Percentiles rank a stretch among this genome's conserved stretches.
phyloP scores from a whole-genome alignment of 2,888 invertebrate genomes.

The Ryuthela nishihirai region DNA sequence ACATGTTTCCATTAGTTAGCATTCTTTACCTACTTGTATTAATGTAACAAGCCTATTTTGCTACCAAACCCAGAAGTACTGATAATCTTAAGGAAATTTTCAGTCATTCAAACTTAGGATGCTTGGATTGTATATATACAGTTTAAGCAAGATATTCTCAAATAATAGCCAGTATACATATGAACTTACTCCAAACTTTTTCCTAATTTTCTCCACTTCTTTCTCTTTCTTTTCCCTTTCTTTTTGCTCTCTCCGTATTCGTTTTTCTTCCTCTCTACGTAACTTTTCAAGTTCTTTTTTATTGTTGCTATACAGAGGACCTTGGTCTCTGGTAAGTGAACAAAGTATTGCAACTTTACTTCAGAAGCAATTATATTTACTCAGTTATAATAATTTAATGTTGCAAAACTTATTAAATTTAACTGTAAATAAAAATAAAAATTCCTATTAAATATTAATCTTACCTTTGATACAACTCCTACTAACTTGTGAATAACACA shows the following conservation, averaged over 20 bases:
- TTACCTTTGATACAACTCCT: too few species aligned
- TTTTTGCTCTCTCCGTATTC: constrained; percentile 29
- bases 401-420: too few species aligned
- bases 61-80: too few species aligned
- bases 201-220: constrained; percentile 31
- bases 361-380: too few species aligned
- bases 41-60: too few species aligned
- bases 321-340: constrained; percentile 8
- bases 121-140: neutral
- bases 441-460: too few species aligned
- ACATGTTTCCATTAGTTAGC: neutral
- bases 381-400: too few species aligned
- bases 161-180: neutral
- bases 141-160: neutral
- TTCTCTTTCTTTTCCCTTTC: constrained; percentile 33
- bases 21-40: neutral
- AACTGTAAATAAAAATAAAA: too few species aligned
- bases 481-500: too few species aligned
- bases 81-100: too few species aligned
- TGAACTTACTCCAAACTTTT: constrained; percentile 31
- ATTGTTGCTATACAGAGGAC: constrained; percentile 29
- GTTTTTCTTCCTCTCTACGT: constrained; percentile 32
- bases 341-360: neutral
- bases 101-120: too few species aligned
- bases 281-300: constrained; percentile 30